Evolutionary conservation across 2,797 vertebrate species (phyloP), one percentile per base, ranked within the genome.

Genomic region (Darevskia mixta): DNA sequence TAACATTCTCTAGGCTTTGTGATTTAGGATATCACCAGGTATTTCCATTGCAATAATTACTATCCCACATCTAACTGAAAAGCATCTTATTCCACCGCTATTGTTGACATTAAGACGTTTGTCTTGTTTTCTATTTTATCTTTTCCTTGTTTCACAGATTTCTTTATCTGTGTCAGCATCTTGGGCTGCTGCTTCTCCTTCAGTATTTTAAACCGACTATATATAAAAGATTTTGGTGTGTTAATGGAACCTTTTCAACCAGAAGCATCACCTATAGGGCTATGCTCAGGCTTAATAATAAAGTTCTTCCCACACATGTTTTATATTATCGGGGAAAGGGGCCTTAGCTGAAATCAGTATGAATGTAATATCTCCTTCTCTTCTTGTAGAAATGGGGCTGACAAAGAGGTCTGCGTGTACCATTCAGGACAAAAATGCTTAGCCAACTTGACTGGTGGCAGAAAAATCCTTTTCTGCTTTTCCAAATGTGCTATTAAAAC

Each of bases 71-170:
- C 73, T 85, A 91, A 88, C 84, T 93, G 90, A 92, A 91, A 86
- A 84, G 88, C 79, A 92, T 89, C 84, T 94, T 90, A 75, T 55
- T 85, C 58, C 61, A 89, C 75, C 82, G 79, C 55, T 61, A 93
- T 92, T 55, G 80, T 92, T 83, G 18, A 83, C 72, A 83, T 72
- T 71, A 0, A 85, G 58, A 92, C 88, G 85, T 78, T 45, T 45
- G 61, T 80, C 25, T 43, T 86, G 69, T 32, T 89, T 84, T 93
- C 88, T 75, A 79, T 80, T 89, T 88, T 80, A 78, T 32, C 83
- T 69, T 67, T 23, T 86, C 29, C 75, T 90, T 35, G 8, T 85
- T 87, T 67, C 43, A 67, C 15, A 89, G 13, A 55, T 71, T 0
- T 82, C 41, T 83, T 79, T 69, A 58, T 55, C 69, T 73, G n/a